Percentiles rank a stretch among this genome's conserved stretches.
Conservation (phyloP, 2,888 invertebrate genomes). For the Drosophila picticornis region DNA sequence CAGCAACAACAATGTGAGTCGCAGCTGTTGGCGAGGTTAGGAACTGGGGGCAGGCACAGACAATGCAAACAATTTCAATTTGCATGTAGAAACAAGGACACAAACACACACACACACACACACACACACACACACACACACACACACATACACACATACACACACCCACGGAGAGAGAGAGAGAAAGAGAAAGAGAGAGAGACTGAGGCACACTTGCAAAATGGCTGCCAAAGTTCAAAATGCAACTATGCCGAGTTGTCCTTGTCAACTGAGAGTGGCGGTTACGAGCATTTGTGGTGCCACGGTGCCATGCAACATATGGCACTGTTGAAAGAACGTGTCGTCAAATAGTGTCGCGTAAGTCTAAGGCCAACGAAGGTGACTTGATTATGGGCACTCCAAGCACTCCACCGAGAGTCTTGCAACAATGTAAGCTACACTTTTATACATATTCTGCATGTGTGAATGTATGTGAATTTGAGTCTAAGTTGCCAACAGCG, state of each 20-base stretch:
- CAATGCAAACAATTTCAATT: slow-evolving; percentile 80
- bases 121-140: too few relatives aligned
- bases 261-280: slow-evolving; percentile 42
- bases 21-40: slow-evolving; percentile 67
- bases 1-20: slow-evolving; percentile 21
- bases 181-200: background rate
- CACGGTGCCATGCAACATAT: slow-evolving; percentile 19
- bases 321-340: slow-evolving; percentile 45
- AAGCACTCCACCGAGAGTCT: slow-evolving; percentile 8
- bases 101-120: slow-evolving; percentile 27
- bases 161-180: background rate
- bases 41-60: slow-evolving; percentile 59
- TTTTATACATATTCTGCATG: background rate
- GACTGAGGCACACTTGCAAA: slow-evolving; percentile 37
- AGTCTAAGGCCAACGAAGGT: slow-evolving; percentile 39
- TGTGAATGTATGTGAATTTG: background rate
- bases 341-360: slow-evolving; percentile 22
- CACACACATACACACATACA: slow-evolving; percentile 28
- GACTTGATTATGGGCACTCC: slow-evolving; percentile 29
- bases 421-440: slow-evolving; percentile 18
- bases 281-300: slow-evolving; percentile 47
- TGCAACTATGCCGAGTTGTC: slow-evolving; percentile 59
- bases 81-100: slow-evolving; percentile 73
- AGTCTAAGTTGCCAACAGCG: background rate
- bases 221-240: slow-evolving; percentile 72